Conservation (phyloP, 2,797 vertebrate genomes). For the Rhinichthys osculus region DNA sequence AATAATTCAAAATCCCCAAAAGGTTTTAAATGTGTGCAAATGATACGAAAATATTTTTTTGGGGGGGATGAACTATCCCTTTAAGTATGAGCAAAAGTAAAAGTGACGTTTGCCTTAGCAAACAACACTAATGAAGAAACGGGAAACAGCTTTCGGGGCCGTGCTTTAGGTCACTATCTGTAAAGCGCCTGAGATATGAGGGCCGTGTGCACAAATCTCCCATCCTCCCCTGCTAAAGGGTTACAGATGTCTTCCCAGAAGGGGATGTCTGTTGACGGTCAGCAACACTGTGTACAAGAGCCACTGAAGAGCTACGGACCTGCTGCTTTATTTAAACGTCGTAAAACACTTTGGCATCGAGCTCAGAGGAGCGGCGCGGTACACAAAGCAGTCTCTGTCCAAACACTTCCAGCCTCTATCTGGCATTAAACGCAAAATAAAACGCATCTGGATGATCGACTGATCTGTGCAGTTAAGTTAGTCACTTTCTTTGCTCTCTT, state of each 20-base stretch:
- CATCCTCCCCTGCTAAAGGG: constrained; percentile 51
- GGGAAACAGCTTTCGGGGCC: constrained; percentile 5
- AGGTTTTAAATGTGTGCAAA: not conserved
- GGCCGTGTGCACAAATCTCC: constrained; percentile 43
- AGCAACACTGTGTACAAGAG: constrained; percentile 38
- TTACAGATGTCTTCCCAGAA: constrained; percentile 65
- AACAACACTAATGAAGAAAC: constrained; percentile 27
- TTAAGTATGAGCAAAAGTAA: not conserved
- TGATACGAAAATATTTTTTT: not conserved
- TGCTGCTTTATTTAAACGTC: constrained; percentile 58
- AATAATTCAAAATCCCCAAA: not conserved
- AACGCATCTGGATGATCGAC: constrained; percentile 41
- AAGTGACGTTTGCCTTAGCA: not conserved
- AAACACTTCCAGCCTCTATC: constrained; percentile 32
- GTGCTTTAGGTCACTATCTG: constrained; percentile 28
- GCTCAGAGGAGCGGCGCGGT: constrained; percentile 20
- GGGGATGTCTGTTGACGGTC: constrained; percentile 61
- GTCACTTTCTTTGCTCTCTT: constrained; percentile 19
- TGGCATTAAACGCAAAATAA: constrained; percentile 28
- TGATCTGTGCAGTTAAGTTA: constrained; percentile 23
- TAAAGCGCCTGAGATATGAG: constrained; percentile 41
- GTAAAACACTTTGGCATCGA: constrained; percentile 35
- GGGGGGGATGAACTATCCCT: no score
- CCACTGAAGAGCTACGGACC: constrained; percentile 35
- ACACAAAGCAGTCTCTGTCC: constrained; percentile 50